Conservation (phyloP, 2,113 vertebrate genomes). For the Aegithalos caudatus region DNA sequence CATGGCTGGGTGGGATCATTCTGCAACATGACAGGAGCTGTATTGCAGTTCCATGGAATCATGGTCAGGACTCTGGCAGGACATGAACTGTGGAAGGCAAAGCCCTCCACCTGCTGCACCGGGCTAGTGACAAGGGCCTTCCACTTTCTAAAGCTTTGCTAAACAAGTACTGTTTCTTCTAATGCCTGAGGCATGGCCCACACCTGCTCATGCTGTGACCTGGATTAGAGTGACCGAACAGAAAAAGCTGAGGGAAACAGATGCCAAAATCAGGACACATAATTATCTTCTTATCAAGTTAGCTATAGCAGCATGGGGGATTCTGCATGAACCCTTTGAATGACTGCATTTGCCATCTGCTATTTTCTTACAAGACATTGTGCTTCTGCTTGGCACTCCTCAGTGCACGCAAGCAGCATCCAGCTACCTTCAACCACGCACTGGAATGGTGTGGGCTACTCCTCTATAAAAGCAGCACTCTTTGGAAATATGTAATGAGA, state of each 20-base stretch:
- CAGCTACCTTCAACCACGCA: neutral
- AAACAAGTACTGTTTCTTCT: neutral
- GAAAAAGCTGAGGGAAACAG: neutral
- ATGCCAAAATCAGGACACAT: constrained; percentile 3
- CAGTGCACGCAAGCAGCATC: accelerated
- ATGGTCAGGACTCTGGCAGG: neutral
- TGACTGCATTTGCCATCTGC: constrained; percentile 30
- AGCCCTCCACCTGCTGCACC: neutral
- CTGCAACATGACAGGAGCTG: neutral
- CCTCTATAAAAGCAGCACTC: neutral
- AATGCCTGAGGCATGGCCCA: neutral
- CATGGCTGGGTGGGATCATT: neutral
- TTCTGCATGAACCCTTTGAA: neutral
- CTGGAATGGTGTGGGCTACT: neutral
- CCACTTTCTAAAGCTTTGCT: neutral
- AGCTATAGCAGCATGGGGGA: neutral
- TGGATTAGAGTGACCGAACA: neutral
- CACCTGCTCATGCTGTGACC: neutral
- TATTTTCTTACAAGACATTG: neutral
- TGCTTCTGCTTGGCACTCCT: neutral
- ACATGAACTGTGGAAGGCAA: neutral
- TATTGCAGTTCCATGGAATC: accelerated
- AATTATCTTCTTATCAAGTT: constrained; percentile 1
- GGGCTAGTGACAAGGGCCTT: neutral
- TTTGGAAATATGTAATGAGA: neutral